Base-by-base conservation (phyloP, 2,113 vertebrate genomes). In the Oncorhynchus clarkii region DNA sequence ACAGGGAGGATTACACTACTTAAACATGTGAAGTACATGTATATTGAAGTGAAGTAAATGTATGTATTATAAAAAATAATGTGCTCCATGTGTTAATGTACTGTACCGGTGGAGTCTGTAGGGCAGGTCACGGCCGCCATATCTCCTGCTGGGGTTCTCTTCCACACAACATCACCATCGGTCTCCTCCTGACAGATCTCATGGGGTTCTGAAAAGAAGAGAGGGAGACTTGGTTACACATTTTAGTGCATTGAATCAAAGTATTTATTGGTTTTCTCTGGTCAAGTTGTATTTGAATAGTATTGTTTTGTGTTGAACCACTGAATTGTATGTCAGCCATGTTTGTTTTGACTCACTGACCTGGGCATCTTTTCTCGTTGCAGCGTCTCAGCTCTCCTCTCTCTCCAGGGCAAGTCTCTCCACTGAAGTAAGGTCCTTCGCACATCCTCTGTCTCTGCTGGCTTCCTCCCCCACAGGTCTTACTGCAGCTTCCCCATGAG, bases 181-280 rank as follows among this genome's bases (percentile, higher is more conserved):
- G 49, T 95, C 83, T 99, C 95, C 82, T 99, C 96, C 0, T 94
- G 91, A 75, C 98, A 99, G 89, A 99, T 98, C 85, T 99, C 98
- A 0, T 99, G 96, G 65, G 97, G 96, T 85, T 97, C 98, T 99
- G 82, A 6, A 81, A 24, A 64, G n/a, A 75, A 60, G 51, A 24
- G 72, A 27, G 27, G 9, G 72, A 8, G 60, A 7, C 20, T 26
- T 51, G 1, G 1, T 54, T 7, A 18, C 51, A 51, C 13, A 59
- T 60, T 4, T 54, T 54, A 3, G 16, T 54, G 51, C 51, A 54
- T 54, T 54, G 51, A 54, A 18, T 54, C 13, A 18, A 54, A 54
- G 51, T 18, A 54, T 54, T 14, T 16, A 16, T 54, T 5, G 16
- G 12, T 1, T 54, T 54, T 54, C 13, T 54, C 14, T 54, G 4